Base-by-base conservation (phyloP, 2,888 invertebrate species). In the Metopia argyrocephala region DNA sequence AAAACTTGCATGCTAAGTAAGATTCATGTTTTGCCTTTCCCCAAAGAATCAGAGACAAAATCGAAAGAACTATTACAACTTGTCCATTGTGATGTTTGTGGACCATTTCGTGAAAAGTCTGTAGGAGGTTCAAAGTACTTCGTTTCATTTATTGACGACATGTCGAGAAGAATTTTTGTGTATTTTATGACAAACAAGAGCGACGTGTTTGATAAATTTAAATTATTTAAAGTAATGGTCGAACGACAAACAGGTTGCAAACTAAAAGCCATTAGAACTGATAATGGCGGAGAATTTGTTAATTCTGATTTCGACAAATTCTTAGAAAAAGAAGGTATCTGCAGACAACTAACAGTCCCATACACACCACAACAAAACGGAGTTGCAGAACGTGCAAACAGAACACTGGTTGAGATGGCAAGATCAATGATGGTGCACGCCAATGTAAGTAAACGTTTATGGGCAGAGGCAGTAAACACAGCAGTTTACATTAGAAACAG, bases 251-350 rank as follows among this genome's bases (percentile, higher is more conserved):
- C 71, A 25, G 71, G 71, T 23, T 27, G 52, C 12, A 50, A 73
- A 73, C 68, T 54, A 28, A 59, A 62, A 68, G 31, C 45, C 31
- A 83, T 84, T 81, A 82, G 54, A 20, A 68, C 15, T 12, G 69
- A 48, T 57, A 62, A 71, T 28, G 71, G 61, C 27, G 46, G 52
- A 15, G 71, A 38, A 21, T 71, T 27, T 31, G 25, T 62, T 21
- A 71, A 54, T 61, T 62, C 5, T 31, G 5, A 31, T n/a, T n/a
- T n/a, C n/a, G n/a, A n/a, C n/a, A n/a, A n/a, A n/a, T n/a, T n/a
- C n/a, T n/a, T n/a, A n/a, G n/a, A n/a, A n/a, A n/a, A n/a, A n/a
- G n/a, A n/a, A n/a, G n/a, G n/a, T n/a, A n/a, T n/a, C n/a, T n/a
- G n/a, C n/a, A n/a, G n/a, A n/a, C n/a, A n/a, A n/a, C n/a, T n/a